Percentiles rank a stretch among this genome's conserved stretches.
These are phyloP conservation scores for Lophura swinhoii DNA, from an alignment of 2,797 vertebrate species.

Conservation along the genomic window DNA sequence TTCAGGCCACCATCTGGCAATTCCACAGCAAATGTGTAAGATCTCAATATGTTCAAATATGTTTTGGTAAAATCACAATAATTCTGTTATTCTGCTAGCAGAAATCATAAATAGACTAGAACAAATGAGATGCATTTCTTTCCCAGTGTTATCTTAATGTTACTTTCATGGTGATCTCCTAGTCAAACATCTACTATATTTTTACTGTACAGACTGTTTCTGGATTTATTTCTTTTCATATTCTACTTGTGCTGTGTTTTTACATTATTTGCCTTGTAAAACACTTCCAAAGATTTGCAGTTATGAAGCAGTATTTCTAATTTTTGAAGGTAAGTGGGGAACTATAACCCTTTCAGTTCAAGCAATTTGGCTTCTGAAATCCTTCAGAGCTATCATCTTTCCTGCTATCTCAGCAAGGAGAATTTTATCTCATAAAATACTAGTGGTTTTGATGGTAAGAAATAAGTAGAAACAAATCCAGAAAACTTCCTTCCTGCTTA, in stretches of 20 bases:
- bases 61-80: constrained; percentile 49
- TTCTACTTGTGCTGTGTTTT: constrained; percentile 59
- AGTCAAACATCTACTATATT: constrained; percentile 14
- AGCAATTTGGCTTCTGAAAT: constrained; percentile 38
- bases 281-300: constrained; percentile 35
- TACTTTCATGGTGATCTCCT: neutral
- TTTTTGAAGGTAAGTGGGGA: constrained; percentile 45
- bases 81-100: constrained; percentile 31
- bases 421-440: constrained; percentile 3
- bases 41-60: neutral
- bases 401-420: constrained; percentile 17
- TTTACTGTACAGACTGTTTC: constrained; percentile 30
- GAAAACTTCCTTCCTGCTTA: constrained; percentile 4
- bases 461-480: constrained; percentile 33
- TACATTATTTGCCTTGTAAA: constrained; percentile 68
- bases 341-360: constrained; percentile 49
- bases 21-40: neutral
- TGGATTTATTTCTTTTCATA: constrained; percentile 72
- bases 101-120: constrained; percentile 35
- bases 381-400: constrained; percentile 18
- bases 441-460: neutral
- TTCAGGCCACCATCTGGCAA: no score
- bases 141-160: constrained; percentile 31
- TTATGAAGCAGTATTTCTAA: constrained; percentile 53
- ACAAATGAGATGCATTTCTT: constrained; percentile 19